A percentile compares a stretch with the other conserved stretches of the same genome.
These are phyloP conservation scores for Craniophora ligustri DNA, from an alignment of 2,888 invertebrate genomes.

Conservation along the genomic window DNA sequence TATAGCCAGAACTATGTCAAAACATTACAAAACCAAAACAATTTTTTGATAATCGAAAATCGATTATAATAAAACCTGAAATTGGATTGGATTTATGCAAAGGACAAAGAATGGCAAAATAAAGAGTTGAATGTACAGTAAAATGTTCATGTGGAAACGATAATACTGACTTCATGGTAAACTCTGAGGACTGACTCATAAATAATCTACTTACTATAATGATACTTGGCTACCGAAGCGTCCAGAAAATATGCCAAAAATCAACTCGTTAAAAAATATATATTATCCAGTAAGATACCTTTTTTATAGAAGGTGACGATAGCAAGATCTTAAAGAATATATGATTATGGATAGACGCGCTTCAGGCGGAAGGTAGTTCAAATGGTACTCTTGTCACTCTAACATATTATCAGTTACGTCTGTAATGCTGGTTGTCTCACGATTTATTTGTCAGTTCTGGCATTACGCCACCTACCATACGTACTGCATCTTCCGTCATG, in stretches of 20 bases:
- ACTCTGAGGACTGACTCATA: not conserved
- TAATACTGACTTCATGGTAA: constrained; percentile 7
- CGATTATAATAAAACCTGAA: constrained; percentile 28
- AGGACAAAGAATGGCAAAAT: constrained; percentile 31
- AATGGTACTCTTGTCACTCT: too few relatives aligned
- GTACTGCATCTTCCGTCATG: too few relatives aligned
- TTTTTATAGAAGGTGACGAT: not conserved
- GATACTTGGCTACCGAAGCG: not conserved
- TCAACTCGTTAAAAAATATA: not conserved
- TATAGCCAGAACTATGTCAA: constrained; percentile 29
- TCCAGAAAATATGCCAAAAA: too few relatives aligned
- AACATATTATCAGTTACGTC: too few relatives aligned
- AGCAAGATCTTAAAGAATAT: too few relatives aligned
- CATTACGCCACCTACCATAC: too few relatives aligned
- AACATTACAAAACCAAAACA: constrained; percentile 15
- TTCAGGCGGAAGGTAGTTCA: too few relatives aligned
- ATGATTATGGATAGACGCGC: too few relatives aligned
- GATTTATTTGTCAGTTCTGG: too few relatives aligned
- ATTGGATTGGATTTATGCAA: constrained; percentile 17
- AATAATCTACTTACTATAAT: constrained; percentile 6
- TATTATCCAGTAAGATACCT: not conserved
- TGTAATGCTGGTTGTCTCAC: too few relatives aligned
- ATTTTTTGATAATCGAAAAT: constrained; percentile 24
- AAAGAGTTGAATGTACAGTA: constrained; percentile 20
- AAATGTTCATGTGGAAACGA: constrained; percentile 17